Percentiles rank a stretch among this genome's conserved stretches.
phyloP scores from a whole-genome alignment of 2,113 vertebrate species.

The Notechis scutatus region DNA sequence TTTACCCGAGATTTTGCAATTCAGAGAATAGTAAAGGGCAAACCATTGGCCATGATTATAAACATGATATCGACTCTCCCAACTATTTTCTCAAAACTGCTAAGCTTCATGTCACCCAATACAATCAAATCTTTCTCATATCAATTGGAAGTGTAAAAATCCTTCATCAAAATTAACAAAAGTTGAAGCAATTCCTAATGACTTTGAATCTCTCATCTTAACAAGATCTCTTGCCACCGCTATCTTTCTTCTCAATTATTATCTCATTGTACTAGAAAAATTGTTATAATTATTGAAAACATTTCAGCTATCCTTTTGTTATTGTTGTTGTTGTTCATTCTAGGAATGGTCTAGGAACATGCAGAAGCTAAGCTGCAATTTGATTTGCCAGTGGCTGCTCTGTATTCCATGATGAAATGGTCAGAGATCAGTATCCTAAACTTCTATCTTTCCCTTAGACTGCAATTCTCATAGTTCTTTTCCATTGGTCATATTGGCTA shows the following conservation, averaged over 20 bases:
- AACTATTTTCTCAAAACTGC: conserved; percentile 48
- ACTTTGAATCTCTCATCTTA: not conserved
- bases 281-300: not conserved
- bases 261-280: not conserved
- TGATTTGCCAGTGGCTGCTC: not conserved
- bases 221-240: not conserved
- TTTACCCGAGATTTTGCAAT: conserved; percentile 37
- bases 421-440: not conserved
- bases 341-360: not conserved
- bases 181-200: not conserved
- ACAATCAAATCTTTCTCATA: not conserved
- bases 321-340: not conserved
- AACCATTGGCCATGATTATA: conserved; percentile 60
- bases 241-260: not conserved
- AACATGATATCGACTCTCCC: conserved; percentile 54
- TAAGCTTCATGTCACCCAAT: conserved; percentile 47
- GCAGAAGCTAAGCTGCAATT: not conserved
- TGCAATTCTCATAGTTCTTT: not conserved
- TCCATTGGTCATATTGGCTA: not conserved
- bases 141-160: not conserved
- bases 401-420: not conserved
- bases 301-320: not conserved
- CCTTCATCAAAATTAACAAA: not conserved
- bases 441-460: not conserved
- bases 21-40: conserved; percentile 49